Base-by-base conservation (phyloP, 2,113 vertebrate genomes). In the Bombycilla garrulus region DNA sequence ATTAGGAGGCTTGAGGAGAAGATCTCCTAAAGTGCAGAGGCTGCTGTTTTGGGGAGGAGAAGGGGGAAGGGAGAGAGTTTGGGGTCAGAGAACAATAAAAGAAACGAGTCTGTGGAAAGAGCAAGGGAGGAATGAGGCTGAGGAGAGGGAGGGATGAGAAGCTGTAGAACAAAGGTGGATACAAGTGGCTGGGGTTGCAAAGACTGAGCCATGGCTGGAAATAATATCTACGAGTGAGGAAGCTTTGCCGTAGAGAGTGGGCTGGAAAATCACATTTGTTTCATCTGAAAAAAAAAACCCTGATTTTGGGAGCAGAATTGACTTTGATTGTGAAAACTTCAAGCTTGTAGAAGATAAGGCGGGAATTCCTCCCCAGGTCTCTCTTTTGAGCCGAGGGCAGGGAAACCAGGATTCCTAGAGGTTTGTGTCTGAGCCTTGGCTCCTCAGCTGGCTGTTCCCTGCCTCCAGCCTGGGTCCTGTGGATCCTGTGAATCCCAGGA, bases 301-400 rank as follows among this genome's bases (percentile, higher is more conserved):
- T 9, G 3, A 28, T 53, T 85, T 88, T n/a, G 12, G 64, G 66
- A 73, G 12, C 40, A 53, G 56, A 64, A 25, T 25, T 54, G 28
- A 25, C 58, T 91, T 56, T 23, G 42, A 21, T 38, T 42, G 25
- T 47, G 40, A 50, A 76, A 74, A 40, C 8, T 0, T 64, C 2
- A 33, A 72, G 38, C 29, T 57, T 26, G 3, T 45, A 10, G 38
- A 42, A 51, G 71, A 31, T 10, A 9, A 61, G 42, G 17, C 3
- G 74, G 21, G 57, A 29, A 31, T 72, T 28, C 18, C 64, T 53
- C 11, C 22, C 26, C 3, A 33, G 31, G 19, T 12, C 29, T 5
- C 2, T 38, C 22, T 36, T 22, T 58, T 7, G 20, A 64, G 51
- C 48, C 0, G 1, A 18, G 8, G 50, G 10, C 45, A 35, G 45